Evolutionary conservation across 1,140 invertebrate species (phyloP).

Genomic region (Megalopta genalis): DNA sequence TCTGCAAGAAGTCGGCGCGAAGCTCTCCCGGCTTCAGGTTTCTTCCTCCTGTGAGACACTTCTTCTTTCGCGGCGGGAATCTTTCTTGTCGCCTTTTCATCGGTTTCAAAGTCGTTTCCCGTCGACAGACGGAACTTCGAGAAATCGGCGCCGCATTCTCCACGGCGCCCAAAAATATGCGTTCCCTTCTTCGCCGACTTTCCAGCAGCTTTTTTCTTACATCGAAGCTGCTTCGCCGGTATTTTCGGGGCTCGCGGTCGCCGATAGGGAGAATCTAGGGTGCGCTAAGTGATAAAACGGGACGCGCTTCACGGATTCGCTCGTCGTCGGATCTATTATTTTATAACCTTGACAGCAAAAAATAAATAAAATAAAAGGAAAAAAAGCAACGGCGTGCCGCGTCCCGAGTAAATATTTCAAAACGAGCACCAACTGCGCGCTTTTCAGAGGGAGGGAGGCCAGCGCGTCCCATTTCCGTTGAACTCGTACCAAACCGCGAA

Average conservation of each 20-base stretch:
- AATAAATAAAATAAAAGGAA: too few species aligned
- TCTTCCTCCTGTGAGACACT: neutral
- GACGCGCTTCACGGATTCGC: neutral
- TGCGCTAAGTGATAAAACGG: neutral
- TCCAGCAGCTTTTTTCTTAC: neutral
- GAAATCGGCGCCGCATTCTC: neutral
- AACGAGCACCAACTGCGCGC: too few species aligned
- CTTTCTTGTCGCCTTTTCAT: neutral
- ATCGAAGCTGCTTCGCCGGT: neutral
- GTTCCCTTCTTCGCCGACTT: neutral
- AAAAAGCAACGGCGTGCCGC: neutral
- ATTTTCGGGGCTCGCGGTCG: neutral
- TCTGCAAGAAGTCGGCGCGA: neutral
- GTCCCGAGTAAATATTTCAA: neutral
- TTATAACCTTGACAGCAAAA: too few species aligned
- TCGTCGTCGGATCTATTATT: neutral
- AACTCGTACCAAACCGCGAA: neutral
- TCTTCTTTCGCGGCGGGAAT: neutral
- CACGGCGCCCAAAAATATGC: neutral
- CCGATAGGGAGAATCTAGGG: neutral
- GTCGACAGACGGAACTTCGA: neutral
- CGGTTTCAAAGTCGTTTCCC: constrained; percentile 3
- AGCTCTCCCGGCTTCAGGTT: neutral
- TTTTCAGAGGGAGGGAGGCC: too few species aligned
- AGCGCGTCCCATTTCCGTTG: neutral